Evolutionary conservation across 2,888 invertebrate species (phyloP).

Genomic region (Oligia latruncula): DNA sequence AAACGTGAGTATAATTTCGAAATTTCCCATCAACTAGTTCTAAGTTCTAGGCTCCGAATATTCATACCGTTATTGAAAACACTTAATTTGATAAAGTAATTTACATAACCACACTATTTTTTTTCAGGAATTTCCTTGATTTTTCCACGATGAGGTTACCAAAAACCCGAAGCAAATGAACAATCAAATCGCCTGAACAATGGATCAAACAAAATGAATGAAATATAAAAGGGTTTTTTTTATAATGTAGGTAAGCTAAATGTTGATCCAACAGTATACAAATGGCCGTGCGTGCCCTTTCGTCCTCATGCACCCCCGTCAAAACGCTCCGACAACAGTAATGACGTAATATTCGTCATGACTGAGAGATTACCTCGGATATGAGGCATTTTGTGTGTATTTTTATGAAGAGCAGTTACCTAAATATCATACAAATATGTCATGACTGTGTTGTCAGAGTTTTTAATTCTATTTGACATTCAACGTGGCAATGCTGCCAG

Average conservation of each 20-base stretch:
- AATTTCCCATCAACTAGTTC: not conserved
- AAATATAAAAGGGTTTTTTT: not conserved
- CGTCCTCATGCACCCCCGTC: slow-evolving; percentile 31
- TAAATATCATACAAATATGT: slow-evolving; percentile 17
- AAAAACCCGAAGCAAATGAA: not conserved
- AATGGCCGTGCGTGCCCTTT: not conserved
- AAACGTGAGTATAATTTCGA: not conserved
- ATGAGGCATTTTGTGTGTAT: slow-evolving; percentile 4
- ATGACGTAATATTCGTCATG: slow-evolving; percentile 37
- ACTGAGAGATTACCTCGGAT: slow-evolving; percentile 21
- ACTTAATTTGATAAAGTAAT: not conserved
- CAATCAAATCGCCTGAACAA: not conserved
- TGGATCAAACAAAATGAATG: not conserved
- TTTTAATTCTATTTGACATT: not conserved
- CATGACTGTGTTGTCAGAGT: not conserved
- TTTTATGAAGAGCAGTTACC: slow-evolving; percentile 1
- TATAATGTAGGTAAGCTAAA: not conserved
- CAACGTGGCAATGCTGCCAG: not conserved
- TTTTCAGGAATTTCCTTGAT: not conserved
- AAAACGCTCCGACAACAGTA: slow-evolving; percentile 30
- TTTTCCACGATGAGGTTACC: not conserved
- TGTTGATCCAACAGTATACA: slow-evolving; percentile 5
- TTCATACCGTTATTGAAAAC: not conserved
- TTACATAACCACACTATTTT: not conserved
- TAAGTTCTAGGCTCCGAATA: not conserved